These are phyloP conservation scores for Spisula solida DNA, from an alignment of 2,888 invertebrate genomes.

Conservation along the genomic window DNA sequence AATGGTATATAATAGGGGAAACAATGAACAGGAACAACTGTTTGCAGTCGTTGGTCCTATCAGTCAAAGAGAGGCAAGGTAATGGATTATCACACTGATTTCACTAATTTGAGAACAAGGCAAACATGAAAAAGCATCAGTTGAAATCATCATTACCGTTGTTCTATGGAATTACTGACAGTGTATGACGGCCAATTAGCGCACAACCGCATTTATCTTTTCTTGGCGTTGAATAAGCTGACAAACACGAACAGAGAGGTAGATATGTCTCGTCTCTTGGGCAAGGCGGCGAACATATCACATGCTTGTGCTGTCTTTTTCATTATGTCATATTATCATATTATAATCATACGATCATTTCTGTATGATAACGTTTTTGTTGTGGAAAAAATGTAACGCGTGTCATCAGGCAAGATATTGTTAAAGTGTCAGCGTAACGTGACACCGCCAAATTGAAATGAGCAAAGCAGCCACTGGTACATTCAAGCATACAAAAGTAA, in stretches of 20 bases:
- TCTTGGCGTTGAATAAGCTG: slow-evolving; percentile 44
- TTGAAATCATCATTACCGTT: slow-evolving; percentile 50
- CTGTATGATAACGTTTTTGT: slow-evolving; percentile 17
- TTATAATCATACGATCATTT: slow-evolving; percentile 9
- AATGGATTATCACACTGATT: slow-evolving; percentile 65
- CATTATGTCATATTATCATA: slow-evolving; percentile 32
- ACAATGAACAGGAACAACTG: slow-evolving; percentile 58
- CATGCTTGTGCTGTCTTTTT: slow-evolving; percentile 31
- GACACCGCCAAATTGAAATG: not conserved
- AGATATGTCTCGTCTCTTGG: slow-evolving; percentile 24
- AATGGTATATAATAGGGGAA: slow-evolving; percentile 15
- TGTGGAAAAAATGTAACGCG: slow-evolving; percentile 7
- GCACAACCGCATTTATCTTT: slow-evolving; percentile 48
- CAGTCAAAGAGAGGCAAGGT: slow-evolving; percentile 64
- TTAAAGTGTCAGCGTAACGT: slow-evolving; percentile 18
- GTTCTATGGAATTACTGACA: slow-evolving; percentile 56
- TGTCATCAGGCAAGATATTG: slow-evolving; percentile 24
- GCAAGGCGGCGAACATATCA: slow-evolving; percentile 20
- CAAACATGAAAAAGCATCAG: slow-evolving; percentile 61
- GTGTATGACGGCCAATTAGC: slow-evolving; percentile 55
- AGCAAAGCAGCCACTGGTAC: slow-evolving; percentile 14
- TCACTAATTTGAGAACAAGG: slow-evolving; percentile 68
- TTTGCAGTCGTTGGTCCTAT: slow-evolving; percentile 54
- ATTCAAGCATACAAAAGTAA: not conserved
- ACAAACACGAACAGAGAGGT: slow-evolving; percentile 44